Percentiles rank a stretch among this genome's conserved stretches.
Conservation (phyloP, 2,113 vertebrate genomes). For the Pogona vitticeps region DNA sequence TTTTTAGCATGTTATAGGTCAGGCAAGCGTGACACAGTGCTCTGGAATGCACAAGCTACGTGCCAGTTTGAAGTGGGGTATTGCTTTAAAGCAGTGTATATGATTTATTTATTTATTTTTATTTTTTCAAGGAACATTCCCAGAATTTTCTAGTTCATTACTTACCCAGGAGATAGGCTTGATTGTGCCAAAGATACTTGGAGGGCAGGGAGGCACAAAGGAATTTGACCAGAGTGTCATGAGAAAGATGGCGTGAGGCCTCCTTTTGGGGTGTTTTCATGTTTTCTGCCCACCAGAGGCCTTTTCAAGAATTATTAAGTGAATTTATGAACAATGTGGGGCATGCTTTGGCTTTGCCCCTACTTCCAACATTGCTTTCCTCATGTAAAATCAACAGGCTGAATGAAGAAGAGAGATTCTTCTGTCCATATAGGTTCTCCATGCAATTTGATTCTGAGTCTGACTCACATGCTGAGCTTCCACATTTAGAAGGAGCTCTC, state of each 20-base stretch:
- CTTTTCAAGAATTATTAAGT: no score
- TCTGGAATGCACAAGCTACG: conserved; percentile 61
- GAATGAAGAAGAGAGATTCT: no score
- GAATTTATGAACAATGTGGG: no score
- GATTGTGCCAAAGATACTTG: background rate
- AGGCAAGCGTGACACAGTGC: conserved; percentile 61
- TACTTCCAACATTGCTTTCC: no score
- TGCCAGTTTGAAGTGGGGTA: conserved; percentile 44
- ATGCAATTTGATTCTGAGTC: no score
- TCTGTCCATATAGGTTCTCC: no score
- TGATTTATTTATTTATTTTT: background rate
- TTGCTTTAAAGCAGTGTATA: conserved; percentile 29
- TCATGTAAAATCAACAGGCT: no score
- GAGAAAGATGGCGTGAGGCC: background rate
- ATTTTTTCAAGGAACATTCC: conserved; percentile 41
- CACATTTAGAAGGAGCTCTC: no score
- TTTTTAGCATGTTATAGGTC: conserved; percentile 57
- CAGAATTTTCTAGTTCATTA: conserved; percentile 33
- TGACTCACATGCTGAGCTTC: no score
- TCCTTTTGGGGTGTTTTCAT: background rate
- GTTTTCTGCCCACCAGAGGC: background rate
- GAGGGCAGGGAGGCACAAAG: background rate
- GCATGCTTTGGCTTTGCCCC: no score
- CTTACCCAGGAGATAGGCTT: conserved; percentile 13
- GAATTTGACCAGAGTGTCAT: background rate